phyloP scores from a whole-genome alignment of 2,797 vertebrate genomes.

The Poeciliopsis turneri region DNA sequence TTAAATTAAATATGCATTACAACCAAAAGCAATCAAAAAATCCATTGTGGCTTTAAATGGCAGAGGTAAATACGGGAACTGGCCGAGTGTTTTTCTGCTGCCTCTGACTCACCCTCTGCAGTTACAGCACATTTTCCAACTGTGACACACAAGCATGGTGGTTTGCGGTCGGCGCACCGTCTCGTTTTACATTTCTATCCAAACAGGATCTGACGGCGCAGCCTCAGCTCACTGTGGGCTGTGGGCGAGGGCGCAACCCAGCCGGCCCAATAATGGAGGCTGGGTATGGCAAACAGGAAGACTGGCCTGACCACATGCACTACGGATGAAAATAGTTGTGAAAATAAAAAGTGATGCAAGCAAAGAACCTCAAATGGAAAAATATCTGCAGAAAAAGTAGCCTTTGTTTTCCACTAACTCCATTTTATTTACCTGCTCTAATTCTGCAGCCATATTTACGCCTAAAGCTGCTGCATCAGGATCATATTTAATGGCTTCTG shows the following conservation, averaged over 20 bases:
- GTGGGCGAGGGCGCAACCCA: slow-evolving; percentile 60
- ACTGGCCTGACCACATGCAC: slow-evolving; percentile 42
- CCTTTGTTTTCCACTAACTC: background rate
- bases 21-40: background rate
- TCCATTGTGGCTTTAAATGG: slow-evolving; percentile 22
- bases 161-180: slow-evolving; percentile 53
- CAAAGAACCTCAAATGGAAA: slow-evolving; percentile 28
- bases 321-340: slow-evolving; percentile 45
- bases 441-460: background rate
- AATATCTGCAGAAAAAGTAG: slow-evolving; percentile 29
- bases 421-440: background rate
- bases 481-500: background rate
- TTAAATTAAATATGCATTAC: slow-evolving; percentile 23
- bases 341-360: slow-evolving; percentile 53
- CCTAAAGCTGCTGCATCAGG: background rate
- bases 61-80: slow-evolving; percentile 12
- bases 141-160: slow-evolving; percentile 60
- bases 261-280: slow-evolving; percentile 50
- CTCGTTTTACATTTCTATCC: slow-evolving; percentile 51
- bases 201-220: slow-evolving; percentile 48
- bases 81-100: slow-evolving; percentile 48
- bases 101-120: slow-evolving; percentile 67
- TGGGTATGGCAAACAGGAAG: slow-evolving; percentile 67
- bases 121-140: slow-evolving; percentile 74
- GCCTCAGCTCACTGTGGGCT: slow-evolving; percentile 68